Conservation (phyloP, 2,113 vertebrate genomes). For the Antechinus stuartii region DNA sequence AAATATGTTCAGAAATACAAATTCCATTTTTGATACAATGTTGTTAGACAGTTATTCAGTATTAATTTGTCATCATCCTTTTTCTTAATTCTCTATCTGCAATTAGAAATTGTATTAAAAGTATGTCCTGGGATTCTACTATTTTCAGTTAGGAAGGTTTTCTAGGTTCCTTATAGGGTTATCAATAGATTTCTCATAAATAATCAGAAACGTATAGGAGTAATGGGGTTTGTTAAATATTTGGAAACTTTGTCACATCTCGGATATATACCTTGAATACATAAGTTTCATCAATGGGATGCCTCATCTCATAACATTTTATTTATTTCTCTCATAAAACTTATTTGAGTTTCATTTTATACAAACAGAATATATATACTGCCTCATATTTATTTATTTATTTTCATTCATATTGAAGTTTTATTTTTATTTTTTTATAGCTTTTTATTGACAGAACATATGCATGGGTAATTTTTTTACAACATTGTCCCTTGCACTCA, state of each 20-base stretch:
- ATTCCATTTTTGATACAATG: neutral
- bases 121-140: neutral
- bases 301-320: neutral
- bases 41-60: neutral
- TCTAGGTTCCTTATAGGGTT: neutral
- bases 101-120: neutral
- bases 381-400: too few species aligned
- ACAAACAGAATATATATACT: neutral
- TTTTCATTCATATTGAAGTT: too few species aligned
- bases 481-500: too few species aligned
- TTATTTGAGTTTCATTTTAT: neutral
- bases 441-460: too few species aligned
- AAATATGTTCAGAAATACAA: neutral
- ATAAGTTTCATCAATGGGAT: neutral
- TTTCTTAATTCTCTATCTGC: neutral
- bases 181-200: neutral
- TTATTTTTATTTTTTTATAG: too few species aligned
- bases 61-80: neutral
- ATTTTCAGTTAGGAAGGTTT: neutral
- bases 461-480: too few species aligned
- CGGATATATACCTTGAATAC: neutral
- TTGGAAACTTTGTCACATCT: neutral
- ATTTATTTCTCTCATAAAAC: neutral
- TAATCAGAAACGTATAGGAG: neutral
- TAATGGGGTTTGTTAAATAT: neutral